phyloP scores from a whole-genome alignment of 2,113 vertebrate genomes.

The Mungos mungo region DNA sequence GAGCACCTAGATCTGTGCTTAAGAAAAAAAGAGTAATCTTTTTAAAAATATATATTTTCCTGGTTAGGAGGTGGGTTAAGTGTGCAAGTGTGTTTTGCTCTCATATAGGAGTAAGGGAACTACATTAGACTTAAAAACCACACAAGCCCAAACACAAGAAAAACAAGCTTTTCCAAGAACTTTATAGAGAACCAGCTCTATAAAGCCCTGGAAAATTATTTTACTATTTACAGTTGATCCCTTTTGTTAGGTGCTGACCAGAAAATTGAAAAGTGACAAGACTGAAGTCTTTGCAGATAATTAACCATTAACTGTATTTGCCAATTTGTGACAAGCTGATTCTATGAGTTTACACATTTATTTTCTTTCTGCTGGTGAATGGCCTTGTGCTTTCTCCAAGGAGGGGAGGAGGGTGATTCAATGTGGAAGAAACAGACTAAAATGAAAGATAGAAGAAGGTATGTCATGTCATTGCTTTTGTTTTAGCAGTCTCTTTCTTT shows the following conservation, averaged over 20 bases:
- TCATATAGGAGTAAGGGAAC: not conserved
- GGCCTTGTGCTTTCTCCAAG: constrained; percentile 33
- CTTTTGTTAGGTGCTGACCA: constrained; percentile 48
- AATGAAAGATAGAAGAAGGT: constrained; percentile 22
- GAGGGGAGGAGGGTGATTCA: not conserved
- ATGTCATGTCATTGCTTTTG: not conserved
- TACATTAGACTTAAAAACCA: not conserved
- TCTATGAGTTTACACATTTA: constrained; percentile 52
- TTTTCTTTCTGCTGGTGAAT: constrained; percentile 52
- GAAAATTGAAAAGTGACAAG: constrained; percentile 71
- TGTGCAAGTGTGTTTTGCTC: not conserved
- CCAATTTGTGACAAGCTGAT: constrained; percentile 64
- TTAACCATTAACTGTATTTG: constrained; percentile 65
- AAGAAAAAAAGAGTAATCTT: not conserved
- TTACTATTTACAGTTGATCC: constrained; percentile 60
- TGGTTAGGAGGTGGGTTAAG: not conserved
- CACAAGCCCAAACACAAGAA: not conserved
- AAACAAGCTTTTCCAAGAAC: constrained; percentile 44
- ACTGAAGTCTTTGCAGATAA: constrained; percentile 61
- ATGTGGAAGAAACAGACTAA: constrained; percentile 36
- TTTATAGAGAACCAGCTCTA: constrained; percentile 20
- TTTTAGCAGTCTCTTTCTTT: not conserved
- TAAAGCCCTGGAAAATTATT: constrained; percentile 63
- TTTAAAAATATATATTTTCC: constrained; percentile 14
- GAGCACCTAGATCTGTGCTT: not conserved